Evolutionary conservation across 1,140 invertebrate genomes (phyloP), one percentile per base, ranked within the genome.

Genomic region (Mercenaria mercenaria): DNA sequence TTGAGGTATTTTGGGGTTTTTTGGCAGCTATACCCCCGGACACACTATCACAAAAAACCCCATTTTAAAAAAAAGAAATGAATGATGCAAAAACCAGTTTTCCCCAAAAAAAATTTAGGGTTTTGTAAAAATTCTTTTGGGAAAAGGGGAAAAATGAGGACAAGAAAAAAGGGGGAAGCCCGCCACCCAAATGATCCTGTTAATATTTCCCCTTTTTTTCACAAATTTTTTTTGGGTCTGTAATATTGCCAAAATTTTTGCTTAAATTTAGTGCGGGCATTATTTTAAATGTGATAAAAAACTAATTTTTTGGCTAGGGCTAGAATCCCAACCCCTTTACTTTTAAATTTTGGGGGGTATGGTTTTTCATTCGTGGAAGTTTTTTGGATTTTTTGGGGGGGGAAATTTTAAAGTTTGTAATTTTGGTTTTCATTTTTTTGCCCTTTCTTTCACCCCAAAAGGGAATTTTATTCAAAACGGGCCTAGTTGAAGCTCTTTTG

Each of bases 401-500:
- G n/a, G n/a, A n/a, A n/a, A n/a, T n/a, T n/a, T n/a, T n/a, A n/a
- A n/a, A n/a, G n/a, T n/a, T n/a, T n/a, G n/a, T n/a, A n/a, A n/a
- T n/a, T 59, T 37, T 64, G n/a, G 50, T 69, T 76, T 90, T 50
- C 88, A 92, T 93, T 95, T 97, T 93, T 97, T 98, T 94, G 97
- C 43, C 15, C 6, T 47, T 6, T 15, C 6, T 97, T 94, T 96
- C 97, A 94, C 96, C 96, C 84, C 92, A 94, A 81, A 77, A 95
- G 91, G n/a, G n/a, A n/a, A n/a, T n/a, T n/a, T n/a, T 56, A 99
- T 99, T 96, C 99, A 99, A 96, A 99, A 99, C 99, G 92, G 98
- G 98, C 56, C 96, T 99, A 8, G 98, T 98, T 94, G 98, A 99
- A 95, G 98, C 98, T 0, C 95, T 99, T 6, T 95, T 99, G 6